Base-by-base conservation (phyloP, 2,797 vertebrate species). In the Rallus crepitans region DNA sequence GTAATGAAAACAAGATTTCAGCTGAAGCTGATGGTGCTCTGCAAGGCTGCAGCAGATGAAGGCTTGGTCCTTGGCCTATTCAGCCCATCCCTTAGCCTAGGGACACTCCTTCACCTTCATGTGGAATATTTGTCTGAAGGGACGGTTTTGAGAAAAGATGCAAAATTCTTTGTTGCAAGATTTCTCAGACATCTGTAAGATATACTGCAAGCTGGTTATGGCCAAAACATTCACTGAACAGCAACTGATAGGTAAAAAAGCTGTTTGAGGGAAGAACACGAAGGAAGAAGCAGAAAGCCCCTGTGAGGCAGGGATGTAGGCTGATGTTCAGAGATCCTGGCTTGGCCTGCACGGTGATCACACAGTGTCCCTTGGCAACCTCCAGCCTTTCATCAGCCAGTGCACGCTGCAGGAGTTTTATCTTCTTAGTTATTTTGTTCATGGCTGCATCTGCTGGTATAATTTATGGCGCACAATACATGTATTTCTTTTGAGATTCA, bases 381-480 rank as follows among this genome's bases (percentile, higher is more conserved):
- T 27, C 77, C 33, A 82, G 59, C 48, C 76, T 83, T 89, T 82
- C 69, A 60, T 55, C 77, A 85, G 66, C 61, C 91, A 87, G 55
- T 39, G 89, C 27, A 77, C 13, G 7, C 88, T 17, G 23, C 72
- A 61, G 89, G 93, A 79, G 52, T 56, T 90, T 90, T 93, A 40
- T 72, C 78, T 92, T 77, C 86, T 76, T 89, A 80, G 78, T 91
- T 93, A 87, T 94, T 75, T 70, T 3, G 1, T 76, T 89, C 83
- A 10, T 87, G 83, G 76, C 64, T 95, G 85, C 82, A 81, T 92
- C 56, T 86, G 75, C 81, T 83, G 91, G 56, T 94, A 80, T 95
- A 95, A 91, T 96, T 92, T 95, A 97, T 95, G 92, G 83, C 95
- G 90, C 45, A 48, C 83, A 94, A 85, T 95, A 72, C 64, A 66